These are phyloP conservation scores for Eurytoma californica DNA, from an alignment of 2,888 invertebrate genomes.

Conservation along the genomic window DNA sequence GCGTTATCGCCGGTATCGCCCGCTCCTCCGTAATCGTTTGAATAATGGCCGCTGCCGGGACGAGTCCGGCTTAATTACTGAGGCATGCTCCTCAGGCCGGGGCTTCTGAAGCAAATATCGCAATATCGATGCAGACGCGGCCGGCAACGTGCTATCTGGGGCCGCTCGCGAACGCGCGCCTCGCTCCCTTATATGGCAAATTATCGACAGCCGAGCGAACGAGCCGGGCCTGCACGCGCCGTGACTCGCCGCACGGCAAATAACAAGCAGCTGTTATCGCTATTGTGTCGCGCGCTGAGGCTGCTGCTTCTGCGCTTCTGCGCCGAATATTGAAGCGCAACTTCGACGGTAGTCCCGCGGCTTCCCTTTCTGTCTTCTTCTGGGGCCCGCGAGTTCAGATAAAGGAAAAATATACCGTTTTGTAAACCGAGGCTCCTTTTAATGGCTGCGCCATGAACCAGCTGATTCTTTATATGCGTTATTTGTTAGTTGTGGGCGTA, in stretches of 20 bases:
- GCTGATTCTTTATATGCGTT: no score
- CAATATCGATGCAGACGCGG: background rate
- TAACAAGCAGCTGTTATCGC: conserved; percentile 11
- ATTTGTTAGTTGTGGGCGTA: no score
- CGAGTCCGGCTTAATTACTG: conserved; percentile 19
- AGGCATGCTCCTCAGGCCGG: background rate
- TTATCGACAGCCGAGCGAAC: background rate
- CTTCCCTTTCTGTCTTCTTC: no score
- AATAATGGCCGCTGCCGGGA: conserved; percentile 2
- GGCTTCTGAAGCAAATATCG: background rate
- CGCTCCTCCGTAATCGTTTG: conserved; percentile 1
- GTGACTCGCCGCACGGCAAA: background rate
- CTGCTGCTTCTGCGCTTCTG: no score
- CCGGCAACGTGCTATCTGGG: background rate
- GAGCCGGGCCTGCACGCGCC: background rate
- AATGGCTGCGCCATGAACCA: no score
- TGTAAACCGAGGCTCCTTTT: no score
- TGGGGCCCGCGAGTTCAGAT: no score
- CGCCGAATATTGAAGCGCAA: no score
- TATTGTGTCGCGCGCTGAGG: background rate
- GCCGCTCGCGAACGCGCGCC: background rate
- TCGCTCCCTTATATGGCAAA: background rate
- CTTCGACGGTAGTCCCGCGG: no score
- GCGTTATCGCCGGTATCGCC: background rate
- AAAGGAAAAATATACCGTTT: no score